Base-by-base conservation (phyloP, 2,797 vertebrate species). In the Columba guinea region DNA sequence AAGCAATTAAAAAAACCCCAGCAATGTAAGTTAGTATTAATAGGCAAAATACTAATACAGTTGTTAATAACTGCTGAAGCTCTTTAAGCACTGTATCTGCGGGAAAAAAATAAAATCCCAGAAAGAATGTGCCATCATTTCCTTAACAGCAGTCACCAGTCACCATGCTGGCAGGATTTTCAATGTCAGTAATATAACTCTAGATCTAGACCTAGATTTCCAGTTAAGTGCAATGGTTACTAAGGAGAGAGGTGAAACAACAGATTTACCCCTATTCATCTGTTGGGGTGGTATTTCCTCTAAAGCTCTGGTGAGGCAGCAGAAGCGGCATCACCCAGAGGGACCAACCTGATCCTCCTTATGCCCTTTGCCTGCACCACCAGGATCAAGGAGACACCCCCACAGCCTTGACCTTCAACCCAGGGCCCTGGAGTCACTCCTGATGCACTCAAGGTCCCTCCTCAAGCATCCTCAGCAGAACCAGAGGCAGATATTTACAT, bases 401-500 rank as follows among this genome's bases (percentile, higher is more conserved):
- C 52, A 35, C 27, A 77, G 27, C 10, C 46, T 41, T 46, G 26
- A 28, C 5, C 5, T 56, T 48, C n/a, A 39, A 5, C 34, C 18
- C 3, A 9, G 30, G 30, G 56, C 32, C n/a, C 5, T 28, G 16
- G 7, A n/a, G 22, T 41, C 19, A n/a, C 11, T 49, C 64, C 30
- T 19, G 44, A 14, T 48, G 48, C 21, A 13, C 59, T 39, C 39
- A 28, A 7, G 13, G 11, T 28, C 11, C 44, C 49, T 68, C 32
- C n/a, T n/a, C n/a, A n/a, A 80, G 51, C 13, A 27, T 4, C 22
- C 17, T 58, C 22, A 51, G 28, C 39, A 51, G 37, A 49, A 23
- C 13, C 39, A 8, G 3, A 48, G 13, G 5, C 0, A 12, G 12
- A 71, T 16, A 60, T 81, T 37, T 23, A 16, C 1, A 5, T 2